Percentiles rank a stretch among this genome's conserved stretches.
These are phyloP conservation scores for Agrochola lychnidis DNA, from an alignment of 2,888 invertebrate genomes.

Conservation along the genomic window DNA sequence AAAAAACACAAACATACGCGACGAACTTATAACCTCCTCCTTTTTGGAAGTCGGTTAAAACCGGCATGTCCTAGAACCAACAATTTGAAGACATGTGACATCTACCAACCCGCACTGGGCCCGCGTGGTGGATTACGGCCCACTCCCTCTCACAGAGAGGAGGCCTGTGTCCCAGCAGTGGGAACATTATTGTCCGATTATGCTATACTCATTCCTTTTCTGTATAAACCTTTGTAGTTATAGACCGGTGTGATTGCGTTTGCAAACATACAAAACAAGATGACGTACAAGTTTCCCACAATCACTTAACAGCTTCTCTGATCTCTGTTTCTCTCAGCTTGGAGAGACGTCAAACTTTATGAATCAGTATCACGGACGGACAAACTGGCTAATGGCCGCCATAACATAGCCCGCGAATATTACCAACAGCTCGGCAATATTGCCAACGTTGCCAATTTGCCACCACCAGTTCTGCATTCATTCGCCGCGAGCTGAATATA, in stretches of 20 bases:
- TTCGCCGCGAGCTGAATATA: slow-evolving; percentile 32
- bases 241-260: neutral
- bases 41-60: too few species aligned
- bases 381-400: slow-evolving; percentile 38
- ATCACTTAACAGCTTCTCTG: neutral
- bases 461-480: slow-evolving; percentile 27
- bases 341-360: slow-evolving; percentile 19
- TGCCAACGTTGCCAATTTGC: neutral
- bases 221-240: neutral
- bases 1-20: too few species aligned
- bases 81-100: too few species aligned
- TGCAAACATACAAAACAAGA: neutral
- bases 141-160: too few species aligned
- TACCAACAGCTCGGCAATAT: neutral
- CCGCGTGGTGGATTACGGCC: too few species aligned
- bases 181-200: too few species aligned
- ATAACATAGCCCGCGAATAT: slow-evolving; percentile 23
- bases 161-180: too few species aligned
- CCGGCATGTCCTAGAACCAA: too few species aligned
- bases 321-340: slow-evolving; percentile 2
- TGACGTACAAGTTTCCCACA: neutral
- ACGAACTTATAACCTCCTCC: too few species aligned
- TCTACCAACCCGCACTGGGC: too few species aligned
- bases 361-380: slow-evolving; percentile 29
- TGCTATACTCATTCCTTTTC: too few species aligned